Conservation (phyloP, 2,888 invertebrate genomes). For the Dyspetes luteomarginatus region DNA sequence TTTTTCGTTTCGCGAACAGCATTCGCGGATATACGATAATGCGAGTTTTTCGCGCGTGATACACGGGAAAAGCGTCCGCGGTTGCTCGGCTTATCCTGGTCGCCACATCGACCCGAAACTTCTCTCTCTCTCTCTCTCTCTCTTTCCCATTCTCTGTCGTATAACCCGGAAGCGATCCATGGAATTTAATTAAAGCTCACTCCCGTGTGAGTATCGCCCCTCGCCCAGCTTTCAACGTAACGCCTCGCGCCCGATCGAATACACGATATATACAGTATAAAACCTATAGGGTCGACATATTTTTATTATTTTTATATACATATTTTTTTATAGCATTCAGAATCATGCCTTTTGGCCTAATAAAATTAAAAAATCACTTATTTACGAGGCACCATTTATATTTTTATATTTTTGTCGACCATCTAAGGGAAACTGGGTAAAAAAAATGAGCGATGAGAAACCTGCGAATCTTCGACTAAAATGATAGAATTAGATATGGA, state of each 20-base stretch:
- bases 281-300: neutral
- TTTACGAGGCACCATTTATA: too few species aligned
- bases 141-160: constrained; percentile 36
- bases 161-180: constrained; percentile 69
- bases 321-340: neutral
- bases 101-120: constrained; percentile 68
- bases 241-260: constrained; percentile 32
- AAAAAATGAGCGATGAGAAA: too few species aligned
- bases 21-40: constrained; percentile 19
- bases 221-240: constrained; percentile 44
- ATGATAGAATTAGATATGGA: too few species aligned
- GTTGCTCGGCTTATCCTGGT: constrained; percentile 22
- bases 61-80: constrained; percentile 36
- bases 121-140: neutral
- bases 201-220: constrained; percentile 51
- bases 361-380: neutral
- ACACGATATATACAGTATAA: constrained; percentile 5
- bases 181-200: constrained; percentile 73
- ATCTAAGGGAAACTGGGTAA: neutral
- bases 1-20: constrained; percentile 36
- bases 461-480: too few species aligned
- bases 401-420: too few species aligned
- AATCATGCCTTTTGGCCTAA: neutral
- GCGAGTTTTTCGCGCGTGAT: constrained; percentile 35
- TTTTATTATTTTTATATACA: neutral